These are phyloP conservation scores for Anthophora plumipes DNA, from an alignment of 2,888 invertebrate species.

Conservation along the genomic window DNA sequence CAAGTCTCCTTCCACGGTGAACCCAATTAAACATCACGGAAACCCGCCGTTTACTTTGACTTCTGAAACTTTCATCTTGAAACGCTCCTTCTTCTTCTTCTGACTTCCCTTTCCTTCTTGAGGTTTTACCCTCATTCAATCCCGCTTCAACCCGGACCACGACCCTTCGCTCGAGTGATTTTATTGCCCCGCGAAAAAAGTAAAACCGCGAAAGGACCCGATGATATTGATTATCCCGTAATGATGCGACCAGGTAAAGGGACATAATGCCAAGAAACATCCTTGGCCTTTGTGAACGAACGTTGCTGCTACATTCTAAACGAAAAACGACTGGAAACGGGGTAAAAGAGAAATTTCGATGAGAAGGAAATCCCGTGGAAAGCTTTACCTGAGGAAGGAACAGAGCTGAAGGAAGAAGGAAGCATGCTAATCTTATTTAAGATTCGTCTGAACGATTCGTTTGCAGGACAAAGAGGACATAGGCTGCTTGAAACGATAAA, in stretches of 20 bases:
- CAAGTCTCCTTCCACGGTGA: neutral
- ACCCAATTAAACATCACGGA: constrained; percentile 44
- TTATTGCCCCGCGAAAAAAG: neutral
- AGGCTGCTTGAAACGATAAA: constrained; percentile 46
- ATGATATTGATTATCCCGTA: constrained; percentile 1
- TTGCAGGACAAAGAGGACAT: constrained; percentile 42
- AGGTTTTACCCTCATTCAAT: no score
- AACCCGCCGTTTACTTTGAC: constrained; percentile 32
- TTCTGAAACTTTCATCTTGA: constrained; percentile 14
- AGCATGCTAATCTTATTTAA: constrained; percentile 38
- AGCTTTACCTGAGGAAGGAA: neutral
- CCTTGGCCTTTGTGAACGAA: neutral
- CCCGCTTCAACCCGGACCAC: neutral
- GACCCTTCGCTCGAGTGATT: neutral
- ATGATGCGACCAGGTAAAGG: neutral
- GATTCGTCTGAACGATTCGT: constrained; percentile 42
- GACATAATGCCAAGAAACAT: neutral
- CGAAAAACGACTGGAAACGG: neutral
- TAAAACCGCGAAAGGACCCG: neutral
- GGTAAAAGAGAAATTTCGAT: constrained; percentile 4
- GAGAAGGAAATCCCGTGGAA: neutral
- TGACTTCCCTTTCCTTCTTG: neutral
- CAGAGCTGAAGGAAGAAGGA: neutral
- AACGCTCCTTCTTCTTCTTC: neutral
- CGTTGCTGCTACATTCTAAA: neutral